phyloP scores from a whole-genome alignment of 2,113 vertebrate species.

The Oncorhynchus masou region DNA sequence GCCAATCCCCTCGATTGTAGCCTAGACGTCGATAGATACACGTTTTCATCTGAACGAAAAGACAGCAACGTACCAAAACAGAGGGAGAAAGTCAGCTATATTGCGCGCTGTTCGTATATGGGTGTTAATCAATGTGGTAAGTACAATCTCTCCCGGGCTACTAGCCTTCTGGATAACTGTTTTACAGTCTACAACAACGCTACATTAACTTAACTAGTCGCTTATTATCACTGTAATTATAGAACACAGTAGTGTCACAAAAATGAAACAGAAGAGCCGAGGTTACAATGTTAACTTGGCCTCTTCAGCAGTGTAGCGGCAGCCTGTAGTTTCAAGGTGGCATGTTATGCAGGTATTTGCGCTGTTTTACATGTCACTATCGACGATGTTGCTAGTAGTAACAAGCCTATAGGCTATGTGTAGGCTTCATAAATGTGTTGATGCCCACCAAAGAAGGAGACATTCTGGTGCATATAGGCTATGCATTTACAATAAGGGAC shows the following conservation, averaged over 20 bases:
- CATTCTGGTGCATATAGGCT: too few species aligned
- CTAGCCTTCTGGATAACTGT: slow-evolving; percentile 15
- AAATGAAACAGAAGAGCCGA: slow-evolving; percentile 44
- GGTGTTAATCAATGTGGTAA: neutral
- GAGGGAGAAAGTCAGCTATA: neutral
- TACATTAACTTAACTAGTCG: neutral
- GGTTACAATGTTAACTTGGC: slow-evolving; percentile 40
- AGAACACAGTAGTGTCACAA: neutral
- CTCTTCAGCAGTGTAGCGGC: neutral
- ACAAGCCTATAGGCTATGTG: neutral
- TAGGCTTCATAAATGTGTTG: neutral
- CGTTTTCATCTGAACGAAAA: neutral
- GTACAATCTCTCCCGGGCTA: neutral
- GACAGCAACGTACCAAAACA: neutral
- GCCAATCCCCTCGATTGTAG: neutral
- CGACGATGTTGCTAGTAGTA: neutral
- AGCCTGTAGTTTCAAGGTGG: slow-evolving; percentile 23
- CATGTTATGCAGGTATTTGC: slow-evolving; percentile 9
- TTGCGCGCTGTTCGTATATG: neutral
- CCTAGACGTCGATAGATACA: neutral
- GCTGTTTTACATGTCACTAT: slow-evolving; percentile 15
- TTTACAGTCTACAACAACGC: neutral
- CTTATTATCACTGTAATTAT: neutral
- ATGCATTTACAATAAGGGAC: neutral
- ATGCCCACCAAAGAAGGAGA: neutral